Percentiles rank a stretch among this genome's conserved stretches.
phyloP scores from a whole-genome alignment of 2,797 vertebrate genomes.

The Neosilurus mollespiculum region DNA sequence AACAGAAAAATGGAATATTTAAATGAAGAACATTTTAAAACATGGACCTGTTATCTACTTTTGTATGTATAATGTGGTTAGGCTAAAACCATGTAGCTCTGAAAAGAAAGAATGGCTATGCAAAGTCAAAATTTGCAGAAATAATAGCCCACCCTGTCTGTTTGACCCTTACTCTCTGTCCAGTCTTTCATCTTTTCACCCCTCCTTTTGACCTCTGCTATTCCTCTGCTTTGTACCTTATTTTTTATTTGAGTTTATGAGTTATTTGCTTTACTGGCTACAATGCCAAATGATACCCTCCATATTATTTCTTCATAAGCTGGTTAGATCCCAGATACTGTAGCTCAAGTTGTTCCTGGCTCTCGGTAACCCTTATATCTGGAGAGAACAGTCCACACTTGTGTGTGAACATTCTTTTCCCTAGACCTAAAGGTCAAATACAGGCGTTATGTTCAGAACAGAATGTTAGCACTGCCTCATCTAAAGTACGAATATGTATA shows the following conservation, averaged over 20 bases:
- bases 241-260: conserved; percentile 31
- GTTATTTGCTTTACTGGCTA: not conserved
- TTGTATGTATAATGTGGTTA: not conserved
- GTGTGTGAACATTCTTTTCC: conserved; percentile 7
- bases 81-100: conserved; percentile 7
- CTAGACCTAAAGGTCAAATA: not conserved
- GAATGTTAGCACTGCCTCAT: not conserved
- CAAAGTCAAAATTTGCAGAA: conserved; percentile 16
- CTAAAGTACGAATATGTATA: not conserved
- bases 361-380: not conserved
- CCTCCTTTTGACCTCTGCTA: conserved; percentile 35
- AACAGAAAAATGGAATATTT: not conserved
- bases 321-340: not conserved
- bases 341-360: not conserved
- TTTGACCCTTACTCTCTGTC: conserved; percentile 9
- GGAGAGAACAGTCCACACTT: not conserved
- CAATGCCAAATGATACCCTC: not conserved
- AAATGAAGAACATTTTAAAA: not conserved
- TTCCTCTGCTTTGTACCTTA: conserved; percentile 8
- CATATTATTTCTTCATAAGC: conserved; percentile 2
- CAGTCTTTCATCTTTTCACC: conserved; percentile 27
- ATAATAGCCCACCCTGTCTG: conserved; percentile 11
- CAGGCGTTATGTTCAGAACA: not conserved
- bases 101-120: not conserved
- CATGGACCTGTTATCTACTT: not conserved